Evolutionary conservation across 1,140 invertebrate genomes (phyloP).

Genomic region (Leptinotarsa lineolata): DNA sequence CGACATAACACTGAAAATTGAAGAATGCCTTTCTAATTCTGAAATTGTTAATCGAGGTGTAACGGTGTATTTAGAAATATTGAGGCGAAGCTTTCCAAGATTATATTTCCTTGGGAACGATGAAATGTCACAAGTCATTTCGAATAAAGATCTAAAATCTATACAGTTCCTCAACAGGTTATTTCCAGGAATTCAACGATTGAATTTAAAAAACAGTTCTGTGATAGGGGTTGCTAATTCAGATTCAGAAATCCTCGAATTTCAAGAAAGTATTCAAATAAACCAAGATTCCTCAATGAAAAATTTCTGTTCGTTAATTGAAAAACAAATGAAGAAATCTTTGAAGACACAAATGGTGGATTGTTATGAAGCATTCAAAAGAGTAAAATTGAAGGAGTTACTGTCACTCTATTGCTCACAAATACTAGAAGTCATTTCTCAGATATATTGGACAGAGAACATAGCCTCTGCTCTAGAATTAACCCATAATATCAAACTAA

Average conservation of each 20-base stretch:
- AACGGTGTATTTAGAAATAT: constrained; percentile 88
- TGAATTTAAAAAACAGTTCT: constrained; percentile 62
- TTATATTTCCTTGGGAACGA: constrained; percentile 95
- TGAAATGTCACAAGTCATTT: constrained; percentile 90
- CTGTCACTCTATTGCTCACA: constrained; percentile 33
- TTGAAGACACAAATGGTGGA: constrained; percentile 51
- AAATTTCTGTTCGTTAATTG: constrained; percentile 61
- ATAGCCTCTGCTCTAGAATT: constrained; percentile 32
- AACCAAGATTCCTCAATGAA: background rate
- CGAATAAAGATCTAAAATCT: constrained; percentile 71
- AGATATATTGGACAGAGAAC: constrained; percentile 36
- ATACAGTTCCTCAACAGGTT: constrained; percentile 59
- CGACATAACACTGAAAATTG: constrained; percentile 74
- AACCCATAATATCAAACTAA: constrained; percentile 33
- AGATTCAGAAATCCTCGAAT: constrained; percentile 76
- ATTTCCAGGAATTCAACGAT: constrained; percentile 77
- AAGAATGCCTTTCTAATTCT: constrained; percentile 70
- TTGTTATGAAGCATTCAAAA: constrained; percentile 35
- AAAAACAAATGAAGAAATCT: constrained; percentile 77
- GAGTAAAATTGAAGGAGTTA: constrained; percentile 22
- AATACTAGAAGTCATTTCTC: constrained; percentile 29
- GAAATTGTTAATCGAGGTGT: constrained; percentile 84
- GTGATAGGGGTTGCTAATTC: constrained; percentile 79
- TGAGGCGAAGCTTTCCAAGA: constrained; percentile 83
- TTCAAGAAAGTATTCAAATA: constrained; percentile 73